Conservation (phyloP, 2,888 invertebrate species). For the Julus scandinavius region DNA sequence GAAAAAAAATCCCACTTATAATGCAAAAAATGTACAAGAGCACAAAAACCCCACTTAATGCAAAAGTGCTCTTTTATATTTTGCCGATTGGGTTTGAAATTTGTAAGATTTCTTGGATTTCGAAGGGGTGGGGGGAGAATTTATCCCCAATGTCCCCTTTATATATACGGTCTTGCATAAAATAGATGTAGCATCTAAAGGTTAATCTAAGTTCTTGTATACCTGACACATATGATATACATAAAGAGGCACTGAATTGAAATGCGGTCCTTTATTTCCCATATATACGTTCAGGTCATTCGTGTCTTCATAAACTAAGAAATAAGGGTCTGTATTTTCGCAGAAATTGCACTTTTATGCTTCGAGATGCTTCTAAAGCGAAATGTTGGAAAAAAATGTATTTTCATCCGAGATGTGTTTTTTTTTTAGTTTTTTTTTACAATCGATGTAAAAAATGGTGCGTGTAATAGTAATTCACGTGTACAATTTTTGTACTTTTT, state of each 20-base stretch:
- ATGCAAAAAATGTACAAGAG: too few relatives aligned
- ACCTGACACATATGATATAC: constrained; percentile 3
- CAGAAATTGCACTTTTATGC: constrained; percentile 21
- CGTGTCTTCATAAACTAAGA: constrained; percentile 8
- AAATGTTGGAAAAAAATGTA: not conserved
- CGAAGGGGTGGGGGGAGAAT: too few relatives aligned
- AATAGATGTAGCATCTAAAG: not conserved
- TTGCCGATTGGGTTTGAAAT: too few relatives aligned
- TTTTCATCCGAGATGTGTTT: not conserved
- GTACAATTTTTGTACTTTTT: not conserved
- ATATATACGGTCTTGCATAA: too few relatives aligned
- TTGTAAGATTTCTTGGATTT: too few relatives aligned
- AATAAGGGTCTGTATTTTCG: not conserved
- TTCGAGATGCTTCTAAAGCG: not conserved
- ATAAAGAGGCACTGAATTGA: not conserved
- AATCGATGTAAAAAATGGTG: constrained; percentile 24
- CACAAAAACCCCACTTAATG: too few relatives aligned
- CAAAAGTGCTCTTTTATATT: too few relatives aligned
- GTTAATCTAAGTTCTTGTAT: not conserved
- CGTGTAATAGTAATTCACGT: constrained; percentile 18
- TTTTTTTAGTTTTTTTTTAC: not conserved
- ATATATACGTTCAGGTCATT: not conserved
- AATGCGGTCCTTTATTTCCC: not conserved
- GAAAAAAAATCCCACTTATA: too few relatives aligned
- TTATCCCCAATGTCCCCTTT: too few relatives aligned